phyloP scores from a whole-genome alignment of 2,113 vertebrate genomes.

The Dicrurus megarhynchus region DNA sequence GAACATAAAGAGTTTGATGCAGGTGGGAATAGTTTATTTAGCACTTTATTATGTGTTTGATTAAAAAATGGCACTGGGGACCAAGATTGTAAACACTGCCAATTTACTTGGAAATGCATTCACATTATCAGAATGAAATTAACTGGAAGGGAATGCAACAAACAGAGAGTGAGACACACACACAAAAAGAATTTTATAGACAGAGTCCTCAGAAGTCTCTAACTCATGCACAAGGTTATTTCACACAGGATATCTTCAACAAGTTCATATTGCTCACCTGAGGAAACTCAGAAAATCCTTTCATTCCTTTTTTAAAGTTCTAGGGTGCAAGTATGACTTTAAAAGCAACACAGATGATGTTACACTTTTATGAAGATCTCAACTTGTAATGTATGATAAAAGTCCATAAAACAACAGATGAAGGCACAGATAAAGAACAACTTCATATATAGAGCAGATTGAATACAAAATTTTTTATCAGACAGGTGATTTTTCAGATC shows the following conservation, averaged over 20 bases:
- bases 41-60: constrained; percentile 66
- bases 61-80: constrained; percentile 61
- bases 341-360: background rate
- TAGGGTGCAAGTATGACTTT: background rate
- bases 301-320: background rate
- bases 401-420: background rate
- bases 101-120: constrained; percentile 41
- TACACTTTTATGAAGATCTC: constrained; percentile 12
- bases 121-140: constrained; percentile 33
- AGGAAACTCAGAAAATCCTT: background rate
- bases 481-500: background rate
- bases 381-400: background rate
- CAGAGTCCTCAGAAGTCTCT: constrained; percentile 21
- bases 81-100: constrained; percentile 13
- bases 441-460: background rate
- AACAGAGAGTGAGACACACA: background rate
- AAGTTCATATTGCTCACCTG: background rate
- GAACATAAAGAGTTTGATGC: constrained; percentile 38
- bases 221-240: constrained; percentile 13
- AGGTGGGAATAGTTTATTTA: constrained; percentile 65
- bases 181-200: background rate
- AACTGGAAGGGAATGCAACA: constrained; percentile 47
- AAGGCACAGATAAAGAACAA: background rate
- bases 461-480: background rate
- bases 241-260: constrained; percentile 34